Conservation (phyloP, 2,797 vertebrate genomes). For the Gymnothorax reevesii region DNA sequence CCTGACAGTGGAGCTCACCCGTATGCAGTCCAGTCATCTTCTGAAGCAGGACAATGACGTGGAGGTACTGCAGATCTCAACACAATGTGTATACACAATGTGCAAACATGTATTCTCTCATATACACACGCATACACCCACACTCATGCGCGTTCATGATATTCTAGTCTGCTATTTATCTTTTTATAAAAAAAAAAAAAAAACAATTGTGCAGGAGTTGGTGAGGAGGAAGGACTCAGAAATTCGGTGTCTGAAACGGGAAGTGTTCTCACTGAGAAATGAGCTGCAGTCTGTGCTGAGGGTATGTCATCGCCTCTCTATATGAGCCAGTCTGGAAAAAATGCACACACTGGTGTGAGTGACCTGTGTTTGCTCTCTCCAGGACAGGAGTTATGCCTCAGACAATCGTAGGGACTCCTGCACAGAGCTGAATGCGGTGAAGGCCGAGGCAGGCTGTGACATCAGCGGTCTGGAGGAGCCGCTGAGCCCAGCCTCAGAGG, state of each 20-base stretch:
- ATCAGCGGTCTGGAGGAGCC: slow-evolving; percentile 94
- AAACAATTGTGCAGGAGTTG: slow-evolving; percentile 77
- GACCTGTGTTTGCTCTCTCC: slow-evolving; percentile 26
- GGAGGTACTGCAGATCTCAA: slow-evolving; percentile 74
- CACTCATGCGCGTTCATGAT: too few species aligned
- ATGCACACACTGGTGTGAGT: not conserved
- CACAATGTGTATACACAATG: not conserved
- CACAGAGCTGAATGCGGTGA: slow-evolving; percentile 94
- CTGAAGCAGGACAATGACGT: slow-evolving; percentile 92
- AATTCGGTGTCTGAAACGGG: slow-evolving; percentile 98
- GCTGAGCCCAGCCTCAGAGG: slow-evolving; percentile 88
- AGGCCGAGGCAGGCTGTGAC: slow-evolving; percentile 96
- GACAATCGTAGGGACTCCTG: slow-evolving; percentile 98
- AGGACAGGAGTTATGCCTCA: slow-evolving; percentile 97
- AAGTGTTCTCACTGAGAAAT: slow-evolving; percentile 97
- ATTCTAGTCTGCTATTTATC: not conserved
- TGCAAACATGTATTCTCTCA: too few species aligned
- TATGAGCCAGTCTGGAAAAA: not conserved
- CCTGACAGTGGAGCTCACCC: slow-evolving; percentile 89
- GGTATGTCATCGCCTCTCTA: slow-evolving; percentile 64
- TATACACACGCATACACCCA: too few species aligned
- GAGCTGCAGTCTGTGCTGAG: slow-evolving; percentile 92
- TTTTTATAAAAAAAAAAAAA: not conserved
- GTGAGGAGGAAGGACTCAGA: slow-evolving; percentile 96
- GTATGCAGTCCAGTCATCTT: slow-evolving; percentile 85